phyloP scores from a whole-genome alignment of 2,888 invertebrate species.

The Dynastes hyllus region DNA sequence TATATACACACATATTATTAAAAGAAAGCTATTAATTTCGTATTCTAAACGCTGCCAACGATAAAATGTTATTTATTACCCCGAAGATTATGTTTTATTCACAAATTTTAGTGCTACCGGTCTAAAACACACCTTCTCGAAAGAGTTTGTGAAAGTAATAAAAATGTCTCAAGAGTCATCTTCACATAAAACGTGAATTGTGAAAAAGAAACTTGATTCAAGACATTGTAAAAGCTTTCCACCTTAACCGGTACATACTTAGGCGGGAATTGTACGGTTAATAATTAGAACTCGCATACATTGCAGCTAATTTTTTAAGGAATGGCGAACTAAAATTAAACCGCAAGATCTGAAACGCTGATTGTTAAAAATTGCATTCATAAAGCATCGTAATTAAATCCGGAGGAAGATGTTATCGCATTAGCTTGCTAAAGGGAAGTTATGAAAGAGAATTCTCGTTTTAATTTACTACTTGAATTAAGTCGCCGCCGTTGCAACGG shows the following conservation, averaged over 20 bases:
- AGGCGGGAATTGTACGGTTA: not conserved
- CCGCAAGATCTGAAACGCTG: not conserved
- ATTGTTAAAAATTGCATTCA: not conserved
- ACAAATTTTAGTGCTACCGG: not conserved
- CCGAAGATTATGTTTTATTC: slow-evolving; percentile 18
- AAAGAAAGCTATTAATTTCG: not conserved
- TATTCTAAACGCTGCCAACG: slow-evolving; percentile 3
- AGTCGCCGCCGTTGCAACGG: not conserved
- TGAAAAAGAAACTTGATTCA: not conserved
- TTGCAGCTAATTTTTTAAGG: too few relatives aligned
- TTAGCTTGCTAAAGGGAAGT: not conserved
- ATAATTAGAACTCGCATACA: not conserved
- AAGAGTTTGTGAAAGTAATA: slow-evolving; percentile 1
- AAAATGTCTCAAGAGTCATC: slow-evolving; percentile 9
- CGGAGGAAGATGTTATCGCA: slow-evolving; percentile 1
- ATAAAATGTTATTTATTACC: slow-evolving; percentile 27
- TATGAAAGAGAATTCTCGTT: slow-evolving; percentile 15
- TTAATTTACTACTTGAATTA: slow-evolving; percentile 10
- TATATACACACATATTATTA: too few relatives aligned
- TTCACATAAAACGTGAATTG: not conserved
- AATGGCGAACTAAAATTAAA: not conserved
- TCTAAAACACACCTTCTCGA: not conserved
- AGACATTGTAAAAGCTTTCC: slow-evolving; percentile 13
- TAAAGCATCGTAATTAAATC: slow-evolving; percentile 7
- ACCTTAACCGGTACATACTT: not conserved